phyloP scores from a whole-genome alignment of 92 coral and sea anemone genomes.

The Porites lobata region DNA sequence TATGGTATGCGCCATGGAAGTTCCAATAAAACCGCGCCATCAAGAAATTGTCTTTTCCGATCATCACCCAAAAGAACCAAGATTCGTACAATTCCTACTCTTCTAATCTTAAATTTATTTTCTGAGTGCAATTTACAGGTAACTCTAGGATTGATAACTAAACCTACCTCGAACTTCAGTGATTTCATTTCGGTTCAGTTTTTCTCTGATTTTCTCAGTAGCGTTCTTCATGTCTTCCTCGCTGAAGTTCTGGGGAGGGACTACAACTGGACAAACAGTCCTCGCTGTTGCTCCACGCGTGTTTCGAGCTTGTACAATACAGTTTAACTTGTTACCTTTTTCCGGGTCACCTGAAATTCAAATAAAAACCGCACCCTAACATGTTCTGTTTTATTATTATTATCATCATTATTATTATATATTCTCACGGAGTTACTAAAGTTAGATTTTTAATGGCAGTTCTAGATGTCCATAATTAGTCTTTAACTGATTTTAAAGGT shows the following conservation, averaged over 20 bases:
- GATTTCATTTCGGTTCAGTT: constrained; percentile 39
- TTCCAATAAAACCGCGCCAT: too few relatives aligned
- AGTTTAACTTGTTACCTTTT: constrained; percentile 34
- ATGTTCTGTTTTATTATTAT: background rate
- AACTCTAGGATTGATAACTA: background rate
- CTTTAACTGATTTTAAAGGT: too few relatives aligned
- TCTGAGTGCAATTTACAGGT: background rate
- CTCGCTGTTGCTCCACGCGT: constrained; percentile 40
- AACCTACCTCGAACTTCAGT: constrained; percentile 48
- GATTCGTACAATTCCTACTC: too few relatives aligned
- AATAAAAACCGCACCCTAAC: background rate
- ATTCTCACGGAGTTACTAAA: background rate
- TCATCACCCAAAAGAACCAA: too few relatives aligned
- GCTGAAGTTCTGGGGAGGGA: constrained; percentile 35
- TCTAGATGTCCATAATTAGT: too few relatives aligned
- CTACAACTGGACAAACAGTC: constrained; percentile 36
- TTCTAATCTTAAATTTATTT: too few relatives aligned
- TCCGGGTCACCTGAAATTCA: constrained; percentile 54
- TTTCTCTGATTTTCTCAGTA: constrained; percentile 4
- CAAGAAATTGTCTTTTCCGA: too few relatives aligned
- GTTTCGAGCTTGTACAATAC: constrained; percentile 59
- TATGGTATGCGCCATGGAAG: too few relatives aligned
- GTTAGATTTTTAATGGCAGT: too few relatives aligned
- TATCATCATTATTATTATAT: background rate
- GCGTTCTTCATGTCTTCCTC: constrained; percentile 38